These are phyloP conservation scores for Aporophyla nigra DNA, from an alignment of 2,888 invertebrate genomes.

Conservation along the genomic window DNA sequence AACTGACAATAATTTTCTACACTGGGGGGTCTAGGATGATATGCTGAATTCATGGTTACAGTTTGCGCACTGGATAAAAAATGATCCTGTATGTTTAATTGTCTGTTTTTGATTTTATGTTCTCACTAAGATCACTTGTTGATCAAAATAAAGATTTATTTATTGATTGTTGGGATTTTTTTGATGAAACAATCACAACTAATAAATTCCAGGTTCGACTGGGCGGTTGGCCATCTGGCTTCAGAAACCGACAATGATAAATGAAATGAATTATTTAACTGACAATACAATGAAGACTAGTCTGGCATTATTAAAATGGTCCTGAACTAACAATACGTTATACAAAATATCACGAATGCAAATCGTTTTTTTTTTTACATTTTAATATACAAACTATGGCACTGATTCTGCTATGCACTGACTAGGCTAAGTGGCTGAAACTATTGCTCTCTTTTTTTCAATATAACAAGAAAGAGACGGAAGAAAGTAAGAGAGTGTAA, in stretches of 20 bases:
- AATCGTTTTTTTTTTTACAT: conserved; percentile 12
- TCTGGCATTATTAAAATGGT: neutral
- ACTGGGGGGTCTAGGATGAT: too few relatives aligned
- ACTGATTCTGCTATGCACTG: conserved; percentile 1
- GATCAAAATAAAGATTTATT: too few relatives aligned
- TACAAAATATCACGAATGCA: conserved; percentile 18
- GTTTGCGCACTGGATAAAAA: too few relatives aligned
- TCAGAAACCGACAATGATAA: neutral
- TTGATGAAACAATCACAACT: too few relatives aligned
- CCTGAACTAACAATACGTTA: neutral
- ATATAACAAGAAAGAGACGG: neutral
- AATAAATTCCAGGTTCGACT: neutral
- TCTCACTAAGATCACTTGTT: too few relatives aligned
- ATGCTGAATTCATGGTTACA: too few relatives aligned
- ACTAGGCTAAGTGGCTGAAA: neutral
- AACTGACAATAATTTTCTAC: too few relatives aligned
- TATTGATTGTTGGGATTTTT: neutral
- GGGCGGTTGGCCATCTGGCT: neutral
- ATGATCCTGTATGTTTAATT: too few relatives aligned
- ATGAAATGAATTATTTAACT: neutral
- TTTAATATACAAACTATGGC: conserved; percentile 2
- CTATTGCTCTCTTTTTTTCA: neutral
- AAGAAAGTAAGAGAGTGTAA: neutral
- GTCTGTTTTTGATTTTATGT: too few relatives aligned
- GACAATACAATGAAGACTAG: neutral